A percentile compares a stretch with the other conserved stretches of the same genome.
Evolutionary conservation across 2,797 vertebrate genomes (phyloP).

Genomic region (Dryobates pubescens): DNA sequence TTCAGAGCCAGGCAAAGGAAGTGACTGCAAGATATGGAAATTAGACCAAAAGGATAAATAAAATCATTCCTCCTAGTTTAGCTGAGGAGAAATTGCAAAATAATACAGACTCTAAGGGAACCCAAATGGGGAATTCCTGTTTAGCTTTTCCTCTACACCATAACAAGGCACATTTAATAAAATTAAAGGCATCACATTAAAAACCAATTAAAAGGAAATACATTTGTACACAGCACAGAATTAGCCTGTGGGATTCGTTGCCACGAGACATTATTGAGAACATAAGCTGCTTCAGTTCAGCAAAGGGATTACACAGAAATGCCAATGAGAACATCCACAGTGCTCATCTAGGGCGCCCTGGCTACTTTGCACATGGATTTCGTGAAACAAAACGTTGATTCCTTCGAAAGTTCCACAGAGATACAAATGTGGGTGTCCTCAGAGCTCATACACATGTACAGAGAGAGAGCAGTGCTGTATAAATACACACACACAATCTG

Average conservation of each 20-base stretch:
- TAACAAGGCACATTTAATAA: conserved; percentile 52
- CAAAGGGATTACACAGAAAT: conserved; percentile 44
- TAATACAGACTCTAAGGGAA: background rate
- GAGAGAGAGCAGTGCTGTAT: conserved; percentile 26
- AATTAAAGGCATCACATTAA: conserved; percentile 57
- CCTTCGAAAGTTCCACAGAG: background rate
- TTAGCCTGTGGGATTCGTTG: conserved; percentile 24
- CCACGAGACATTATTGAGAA: conserved; percentile 32
- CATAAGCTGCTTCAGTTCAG: conserved; percentile 19
- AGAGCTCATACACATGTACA: conserved; percentile 48
- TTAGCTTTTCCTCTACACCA: background rate
- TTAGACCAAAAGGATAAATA: background rate
- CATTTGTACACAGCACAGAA: conserved; percentile 53
- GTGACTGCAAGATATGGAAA: background rate
- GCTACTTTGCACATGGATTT: background rate
- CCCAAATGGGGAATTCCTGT: background rate
- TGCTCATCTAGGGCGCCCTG: background rate
- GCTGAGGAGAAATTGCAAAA: background rate
- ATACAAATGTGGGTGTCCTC: conserved; percentile 62
- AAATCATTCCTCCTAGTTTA: background rate
- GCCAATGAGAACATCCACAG: conserved; percentile 63
- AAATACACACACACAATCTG: conserved; percentile 56
- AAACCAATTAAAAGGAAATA: conserved; percentile 63
- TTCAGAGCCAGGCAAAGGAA: conserved; percentile 20
- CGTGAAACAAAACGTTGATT: background rate